A percentile compares a stretch with the other conserved stretches of the same genome.
Conservation (phyloP, 2,888 invertebrate species). For the Gari tellinella region DNA sequence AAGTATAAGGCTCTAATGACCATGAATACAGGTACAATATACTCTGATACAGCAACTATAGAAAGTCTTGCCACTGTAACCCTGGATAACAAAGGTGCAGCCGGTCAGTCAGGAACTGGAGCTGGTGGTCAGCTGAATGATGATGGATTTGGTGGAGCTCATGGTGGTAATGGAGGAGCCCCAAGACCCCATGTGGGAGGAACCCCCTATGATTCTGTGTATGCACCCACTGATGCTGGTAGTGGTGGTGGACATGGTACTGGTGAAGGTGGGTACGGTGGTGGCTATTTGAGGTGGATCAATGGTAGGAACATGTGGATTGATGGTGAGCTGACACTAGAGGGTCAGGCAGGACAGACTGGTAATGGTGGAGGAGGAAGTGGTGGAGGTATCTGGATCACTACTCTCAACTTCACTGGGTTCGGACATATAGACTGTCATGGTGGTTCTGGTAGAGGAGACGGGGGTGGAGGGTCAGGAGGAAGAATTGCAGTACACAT, state of each 20-base stretch:
- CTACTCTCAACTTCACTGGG: slow-evolving; percentile 74
- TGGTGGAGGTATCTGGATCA: slow-evolving; percentile 71
- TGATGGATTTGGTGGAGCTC: slow-evolving; percentile 71
- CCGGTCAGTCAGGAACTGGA: slow-evolving; percentile 62
- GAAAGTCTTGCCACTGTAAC: slow-evolving; percentile 68
- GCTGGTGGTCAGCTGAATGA: slow-evolving; percentile 46
- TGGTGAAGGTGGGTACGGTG: slow-evolving; percentile 72
- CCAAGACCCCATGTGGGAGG: slow-evolving; percentile 65
- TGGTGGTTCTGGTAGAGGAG: slow-evolving; percentile 65
- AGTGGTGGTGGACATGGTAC: slow-evolving; percentile 75
- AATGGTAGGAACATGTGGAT: slow-evolving; percentile 68
- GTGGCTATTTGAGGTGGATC: slow-evolving; percentile 69
- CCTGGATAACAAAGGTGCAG: slow-evolving; percentile 63
- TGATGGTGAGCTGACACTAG: slow-evolving; percentile 70
- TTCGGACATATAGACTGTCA: slow-evolving; percentile 71
- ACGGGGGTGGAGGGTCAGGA: slow-evolving; percentile 72
- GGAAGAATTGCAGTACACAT: slow-evolving; percentile 72
- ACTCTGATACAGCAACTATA: slow-evolving; percentile 65
- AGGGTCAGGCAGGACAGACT: slow-evolving; percentile 66
- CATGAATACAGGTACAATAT: slow-evolving; percentile 70
- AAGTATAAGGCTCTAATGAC: slow-evolving; percentile 69
- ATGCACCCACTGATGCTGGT: slow-evolving; percentile 62
- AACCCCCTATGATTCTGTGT: slow-evolving; percentile 72
- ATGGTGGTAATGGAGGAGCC: slow-evolving; percentile 78
- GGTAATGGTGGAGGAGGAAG: slow-evolving; percentile 71